Conservation (phyloP, 2,888 invertebrate genomes). For the Acanthacorydalis orientalis region DNA sequence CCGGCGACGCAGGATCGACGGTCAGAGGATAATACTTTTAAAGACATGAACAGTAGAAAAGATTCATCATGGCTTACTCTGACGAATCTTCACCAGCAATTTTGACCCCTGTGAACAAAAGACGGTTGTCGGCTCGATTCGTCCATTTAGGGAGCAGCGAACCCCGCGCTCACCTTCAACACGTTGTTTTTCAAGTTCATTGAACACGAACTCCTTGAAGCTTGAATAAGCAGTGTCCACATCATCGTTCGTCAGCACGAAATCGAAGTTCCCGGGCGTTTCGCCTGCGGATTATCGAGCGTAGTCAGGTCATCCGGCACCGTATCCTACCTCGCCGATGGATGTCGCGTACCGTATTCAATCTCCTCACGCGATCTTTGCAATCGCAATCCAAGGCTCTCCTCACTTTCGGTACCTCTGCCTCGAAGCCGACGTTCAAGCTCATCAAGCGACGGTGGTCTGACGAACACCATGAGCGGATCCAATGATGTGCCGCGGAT, state of each 20-base stretch:
- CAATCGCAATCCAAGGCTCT: slow-evolving; percentile 62
- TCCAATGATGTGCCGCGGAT: slow-evolving; percentile 68
- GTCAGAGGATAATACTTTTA: too few relatives aligned
- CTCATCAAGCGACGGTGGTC: slow-evolving; percentile 73
- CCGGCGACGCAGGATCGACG: too few relatives aligned
- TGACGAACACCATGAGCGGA: slow-evolving; percentile 75
- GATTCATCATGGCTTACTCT: too few relatives aligned
- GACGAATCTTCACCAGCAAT: too few relatives aligned
- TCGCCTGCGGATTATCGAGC: slow-evolving; percentile 25
- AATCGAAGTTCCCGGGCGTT: slow-evolving; percentile 63
- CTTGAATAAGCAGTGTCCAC: slow-evolving; percentile 64
- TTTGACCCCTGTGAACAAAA: too few relatives aligned
- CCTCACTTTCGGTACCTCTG: slow-evolving; percentile 84
- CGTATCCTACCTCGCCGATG: neutral
- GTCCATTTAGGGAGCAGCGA: too few relatives aligned
- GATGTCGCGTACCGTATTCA: slow-evolving; percentile 45
- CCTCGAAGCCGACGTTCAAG: slow-evolving; percentile 55
- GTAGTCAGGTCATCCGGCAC: neutral
- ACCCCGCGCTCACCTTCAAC: slow-evolving; percentile 1
- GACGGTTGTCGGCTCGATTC: too few relatives aligned
- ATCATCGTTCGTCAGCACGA: slow-evolving; percentile 65
- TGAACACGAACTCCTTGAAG: slow-evolving; percentile 48
- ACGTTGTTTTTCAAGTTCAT: slow-evolving; percentile 35
- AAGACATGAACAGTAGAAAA: too few relatives aligned
- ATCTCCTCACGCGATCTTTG: slow-evolving; percentile 66